These are phyloP conservation scores for Lerema accius DNA, from an alignment of 1,140 invertebrate species.

Conservation along the genomic window DNA sequence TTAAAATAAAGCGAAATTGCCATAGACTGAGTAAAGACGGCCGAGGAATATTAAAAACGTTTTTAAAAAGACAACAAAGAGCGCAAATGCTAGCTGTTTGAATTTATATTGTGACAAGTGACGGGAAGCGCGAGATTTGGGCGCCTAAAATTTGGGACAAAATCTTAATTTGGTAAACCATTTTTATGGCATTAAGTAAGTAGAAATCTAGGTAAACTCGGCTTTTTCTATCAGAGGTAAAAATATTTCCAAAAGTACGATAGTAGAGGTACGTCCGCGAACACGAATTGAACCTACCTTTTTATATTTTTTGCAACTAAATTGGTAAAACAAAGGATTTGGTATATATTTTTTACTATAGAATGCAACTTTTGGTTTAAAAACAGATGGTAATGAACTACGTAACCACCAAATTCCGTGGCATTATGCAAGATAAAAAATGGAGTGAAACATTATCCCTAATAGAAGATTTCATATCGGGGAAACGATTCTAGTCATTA, in stretches of 20 bases:
- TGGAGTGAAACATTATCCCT: slow-evolving; percentile 23
- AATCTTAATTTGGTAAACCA: not conserved
- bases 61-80: slow-evolving; percentile 72
- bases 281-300: too few species aligned
- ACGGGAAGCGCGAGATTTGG: slow-evolving; percentile 40
- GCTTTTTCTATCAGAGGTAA: not conserved
- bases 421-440: slow-evolving; percentile 17
- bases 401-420: not conserved
- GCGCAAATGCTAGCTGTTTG: slow-evolving; percentile 65
- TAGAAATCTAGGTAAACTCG: too few species aligned
- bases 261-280: too few species aligned
- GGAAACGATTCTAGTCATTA: slow-evolving; percentile 45
- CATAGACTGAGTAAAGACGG: slow-evolving; percentile 69
- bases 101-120: slow-evolving; percentile 74
- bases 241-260: too few species aligned
- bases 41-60: slow-evolving; percentile 78
- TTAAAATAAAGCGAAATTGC: slow-evolving; percentile 77
- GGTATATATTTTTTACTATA: too few species aligned
- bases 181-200: not conserved
- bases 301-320: too few species aligned
- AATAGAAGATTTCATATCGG: slow-evolving; percentile 30
- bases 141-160: slow-evolving; percentile 7
- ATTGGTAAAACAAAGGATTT: too few species aligned
- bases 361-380: too few species aligned
- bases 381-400: too few species aligned